Base-by-base conservation (phyloP, 2,113 vertebrate species). In the Rhegmatorhina hoffmannsi region DNA sequence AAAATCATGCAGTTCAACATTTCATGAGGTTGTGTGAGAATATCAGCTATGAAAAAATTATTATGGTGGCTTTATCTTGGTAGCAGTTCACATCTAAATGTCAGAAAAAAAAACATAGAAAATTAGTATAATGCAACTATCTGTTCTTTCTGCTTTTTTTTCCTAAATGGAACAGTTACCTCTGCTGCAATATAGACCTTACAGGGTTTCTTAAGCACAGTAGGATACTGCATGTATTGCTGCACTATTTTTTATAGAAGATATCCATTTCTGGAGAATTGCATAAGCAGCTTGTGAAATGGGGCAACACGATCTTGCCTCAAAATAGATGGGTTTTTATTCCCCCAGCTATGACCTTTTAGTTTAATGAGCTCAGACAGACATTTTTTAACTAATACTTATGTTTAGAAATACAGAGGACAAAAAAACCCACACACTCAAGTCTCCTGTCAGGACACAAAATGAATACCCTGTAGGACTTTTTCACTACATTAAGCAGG, bases 131-230 rank as follows among this genome's bases (percentile, higher is more conserved):
- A 90, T 18, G 3, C 26, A 58, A 58, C 5, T 33, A 67, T 28
- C 10, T 26, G 7, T 31, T 81, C 31, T 49, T 93, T 64, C 21
- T 58, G 21, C 0, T 6, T 46, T 94, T 40, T 80, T 82, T 29
- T 7, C 24, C 40, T 83, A 36, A 77, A 49, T 7, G 9, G 11
- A 92, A 44, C 10, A 34, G 13, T 52, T 9, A 50, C 80, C 67
- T 80, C 34, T 0, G 0, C 24, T 52, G 46, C n/a, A 64, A 47
- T 13, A 14, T 23, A 53, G 31, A 80, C 10, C 3, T 60, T 67
- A 53, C 13, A 43, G 9, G 26, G 7, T 34, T 89, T 69, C 20
- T 81, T 72, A 79, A 94, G 33, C 40, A 55, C 16, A 43, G 24
- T 2, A 9, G 50, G 19, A 3, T 50, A 50, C 17, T 79, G 7